Evolutionary conservation across 1,140 invertebrate species (phyloP), one percentile per base, ranked within the genome.

Genomic region (Cataglyphis hispanica): DNA sequence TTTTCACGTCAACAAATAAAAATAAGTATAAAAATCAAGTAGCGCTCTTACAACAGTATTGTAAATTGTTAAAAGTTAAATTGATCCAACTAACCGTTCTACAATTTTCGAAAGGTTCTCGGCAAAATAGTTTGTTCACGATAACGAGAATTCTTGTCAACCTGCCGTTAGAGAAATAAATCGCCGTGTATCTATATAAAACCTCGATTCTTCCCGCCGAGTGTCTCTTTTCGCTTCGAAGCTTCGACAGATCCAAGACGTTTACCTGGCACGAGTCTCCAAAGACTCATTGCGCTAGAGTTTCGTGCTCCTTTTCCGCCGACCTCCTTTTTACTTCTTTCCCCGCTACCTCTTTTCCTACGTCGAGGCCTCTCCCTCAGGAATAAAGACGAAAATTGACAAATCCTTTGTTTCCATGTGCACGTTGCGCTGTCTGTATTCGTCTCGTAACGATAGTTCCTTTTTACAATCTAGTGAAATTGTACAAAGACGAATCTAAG

Each of bases 361-460:
- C 53, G 27, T 56, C 64, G 53, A 19, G 22, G 74, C 64, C 69
- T 56, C 56, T 84, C 77, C 78, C 63, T 50, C 56, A 67, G 86
- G 85, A 80, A 81, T 88, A 90, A 85, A 86, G 77, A 81, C 69
- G 84, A 88, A 89, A 90, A 90, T 90, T 89, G 90, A 89, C 86
- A 81, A 91, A 89, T 74, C 75, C 50, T 46, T 69, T 81, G 61
- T 81, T 66, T 85, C 25, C 64, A 50, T 11, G 60, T 34, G 58
- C 43, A 58, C 53, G 61, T 40, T 53, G 60, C 46, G 50, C 31
- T 16, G 66, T 74, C 27, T 72, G 58, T 58, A 64, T 72, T 50
- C 34, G 61, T 27, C 46, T 64, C 16, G 46, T 50, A 50, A 31
- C 22, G 60, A 69, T 77, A 43, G 67, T 40, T 70, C 27, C 56